Percentiles rank a stretch among this genome's conserved stretches.
Evolutionary conservation across 1,140 invertebrate species (phyloP).

Genomic region (Platorchestia sp.): DNA sequence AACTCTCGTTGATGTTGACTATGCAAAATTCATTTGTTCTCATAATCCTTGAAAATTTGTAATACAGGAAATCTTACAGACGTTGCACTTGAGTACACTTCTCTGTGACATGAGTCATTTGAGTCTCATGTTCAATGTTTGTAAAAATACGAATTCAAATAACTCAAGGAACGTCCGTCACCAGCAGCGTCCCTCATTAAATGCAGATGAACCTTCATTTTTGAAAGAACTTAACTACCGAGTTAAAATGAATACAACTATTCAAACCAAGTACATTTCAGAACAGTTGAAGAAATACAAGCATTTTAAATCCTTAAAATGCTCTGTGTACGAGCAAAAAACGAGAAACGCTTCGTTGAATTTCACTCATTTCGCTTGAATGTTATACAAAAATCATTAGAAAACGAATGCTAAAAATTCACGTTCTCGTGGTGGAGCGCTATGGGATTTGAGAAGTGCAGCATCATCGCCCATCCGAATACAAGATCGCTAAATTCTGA

Average conservation of each 20-base stretch:
- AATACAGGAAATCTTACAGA: background rate
- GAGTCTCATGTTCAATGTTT: too few species aligned
- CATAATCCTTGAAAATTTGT: too few species aligned
- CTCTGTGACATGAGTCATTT: too few species aligned
- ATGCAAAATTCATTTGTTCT: too few species aligned
- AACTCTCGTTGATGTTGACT: too few species aligned
- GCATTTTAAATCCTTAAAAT: background rate
- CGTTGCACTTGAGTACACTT: too few species aligned
- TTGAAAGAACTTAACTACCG: background rate
- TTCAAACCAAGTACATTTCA: background rate
- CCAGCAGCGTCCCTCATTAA: too few species aligned
- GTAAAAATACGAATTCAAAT: too few species aligned
- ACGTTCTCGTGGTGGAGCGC: background rate
- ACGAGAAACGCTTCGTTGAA: background rate
- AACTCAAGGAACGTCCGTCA: too few species aligned
- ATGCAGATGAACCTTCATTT: background rate
- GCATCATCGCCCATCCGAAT: background rate
- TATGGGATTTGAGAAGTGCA: background rate
- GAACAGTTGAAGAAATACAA: background rate
- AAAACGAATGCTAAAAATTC: background rate
- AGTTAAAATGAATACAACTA: background rate
- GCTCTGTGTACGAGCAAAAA: background rate
- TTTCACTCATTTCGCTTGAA: background rate
- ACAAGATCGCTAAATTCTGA: background rate
- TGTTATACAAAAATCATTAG: background rate